A percentile compares a stretch with the other conserved stretches of the same genome.
These are phyloP conservation scores for Diorhabda elongata DNA, from an alignment of 1,140 invertebrate species.

Conservation along the genomic window DNA sequence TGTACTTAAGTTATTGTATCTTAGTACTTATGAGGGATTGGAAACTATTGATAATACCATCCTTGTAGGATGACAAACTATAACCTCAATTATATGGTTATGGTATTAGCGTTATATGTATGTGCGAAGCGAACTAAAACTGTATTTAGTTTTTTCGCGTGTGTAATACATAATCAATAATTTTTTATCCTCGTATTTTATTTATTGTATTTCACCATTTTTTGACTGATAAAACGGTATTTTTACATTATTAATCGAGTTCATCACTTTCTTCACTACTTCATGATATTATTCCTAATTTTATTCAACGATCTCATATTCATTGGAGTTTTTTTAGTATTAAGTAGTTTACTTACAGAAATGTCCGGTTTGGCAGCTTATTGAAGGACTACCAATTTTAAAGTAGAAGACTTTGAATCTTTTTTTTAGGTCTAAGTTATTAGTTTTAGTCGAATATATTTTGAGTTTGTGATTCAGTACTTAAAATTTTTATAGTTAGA, in stretches of 20 bases:
- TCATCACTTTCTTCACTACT: slow-evolving; percentile 22
- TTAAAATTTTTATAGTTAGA: no score
- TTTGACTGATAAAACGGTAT: slow-evolving; percentile 17
- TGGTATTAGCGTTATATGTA: no score
- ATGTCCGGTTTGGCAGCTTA: not conserved
- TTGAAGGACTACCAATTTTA: no score
- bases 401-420: no score
- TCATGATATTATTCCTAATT: slow-evolving; percentile 29
- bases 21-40: not conserved
- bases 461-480: no score
- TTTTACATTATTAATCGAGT: slow-evolving; percentile 10
- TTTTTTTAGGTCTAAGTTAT: no score
- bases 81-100: no score
- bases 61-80: no score
- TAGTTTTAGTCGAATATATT: no score
- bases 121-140: no score
- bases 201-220: slow-evolving; percentile 19
- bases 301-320: slow-evolving; percentile 33
- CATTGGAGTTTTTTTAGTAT: slow-evolving; percentile 22
- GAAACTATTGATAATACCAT: not conserved
- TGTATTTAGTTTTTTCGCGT: no score
- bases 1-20: slow-evolving; percentile 34
- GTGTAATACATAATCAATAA: not conserved
- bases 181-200: slow-evolving; percentile 11
- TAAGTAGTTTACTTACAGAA: slow-evolving; percentile 20